Evolutionary conservation across 2,113 vertebrate species (phyloP), one percentile per base, ranked within the genome.

Genomic region (Cryptoleucopteryx plumbea): DNA sequence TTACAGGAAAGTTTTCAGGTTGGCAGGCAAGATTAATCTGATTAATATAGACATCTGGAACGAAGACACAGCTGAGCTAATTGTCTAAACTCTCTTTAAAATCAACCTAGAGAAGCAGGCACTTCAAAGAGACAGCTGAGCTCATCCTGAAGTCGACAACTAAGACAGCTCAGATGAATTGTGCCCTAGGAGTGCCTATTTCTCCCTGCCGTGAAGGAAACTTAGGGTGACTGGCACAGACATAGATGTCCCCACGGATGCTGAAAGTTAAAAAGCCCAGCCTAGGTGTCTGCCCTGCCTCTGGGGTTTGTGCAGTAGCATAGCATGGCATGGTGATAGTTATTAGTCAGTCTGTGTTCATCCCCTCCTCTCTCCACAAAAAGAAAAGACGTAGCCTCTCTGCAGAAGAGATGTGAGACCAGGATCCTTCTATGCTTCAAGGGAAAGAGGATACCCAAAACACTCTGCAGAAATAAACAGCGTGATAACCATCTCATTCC

Each of bases 391-490:
- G 18, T 42, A 75, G 47, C 40, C 48, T 90, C 58, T 82, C 0
- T 65, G 50, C 79, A 82, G 77, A 83, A 78, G 45, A 59, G 48
- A 34, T 40, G 11, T 21, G 71, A 95, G 42, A 74, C 34, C 26
- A 38, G 32, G 43, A 52, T 81, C 68, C 23, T 45, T 34, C 6
- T 29, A 21, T 93, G 79, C 96, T 98, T 97, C 92, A 62, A 86
- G 67, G 62, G 91, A 96, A 97, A 97, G 85, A 91, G 56, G 74
- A 96, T 77, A 90, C 58, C 66, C 56, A 53, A 78, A 93, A 96
- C 82, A 79, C 43, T 59, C 65, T 91, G 96, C 59, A 94, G 97
- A 97, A 97, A 95, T 98, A 96, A 97, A 92, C 92, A 88, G 53
- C 9, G 3, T 38, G 88, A 94, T 96, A 97, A 94, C 85, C 74